These are phyloP conservation scores for Steromphala cineraria DNA, from an alignment of 2,888 invertebrate species.

Conservation along the genomic window DNA sequence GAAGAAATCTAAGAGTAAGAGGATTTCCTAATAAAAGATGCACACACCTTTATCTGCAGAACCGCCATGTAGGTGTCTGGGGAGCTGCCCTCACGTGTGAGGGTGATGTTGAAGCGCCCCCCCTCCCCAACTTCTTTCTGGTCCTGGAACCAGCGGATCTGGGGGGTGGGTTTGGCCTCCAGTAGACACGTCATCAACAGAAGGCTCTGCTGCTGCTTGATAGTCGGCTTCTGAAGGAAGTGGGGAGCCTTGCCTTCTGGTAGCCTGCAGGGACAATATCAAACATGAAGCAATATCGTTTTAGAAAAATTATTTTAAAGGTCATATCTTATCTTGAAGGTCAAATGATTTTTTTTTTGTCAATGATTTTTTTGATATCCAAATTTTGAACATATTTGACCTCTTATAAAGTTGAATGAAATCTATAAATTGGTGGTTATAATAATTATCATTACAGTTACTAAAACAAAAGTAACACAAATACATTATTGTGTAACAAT, in stretches of 20 bases:
- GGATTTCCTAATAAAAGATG: neutral
- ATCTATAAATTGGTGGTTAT: no score
- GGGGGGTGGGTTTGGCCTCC: conserved; percentile 95
- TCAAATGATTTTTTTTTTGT: no score
- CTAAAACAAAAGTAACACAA: no score
- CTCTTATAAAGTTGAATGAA: no score
- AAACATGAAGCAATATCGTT: no score
- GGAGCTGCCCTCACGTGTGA: conserved; percentile 86
- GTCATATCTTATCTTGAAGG: no score
- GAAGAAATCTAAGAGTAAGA: no score
- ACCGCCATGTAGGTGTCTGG: conserved; percentile 94
- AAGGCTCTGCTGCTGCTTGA: conserved; percentile 93
- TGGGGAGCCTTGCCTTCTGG: conserved; percentile 85
- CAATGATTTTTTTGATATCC: no score
- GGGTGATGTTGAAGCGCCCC: conserved; percentile 91
- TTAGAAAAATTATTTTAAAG: no score
- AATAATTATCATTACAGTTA: no score
- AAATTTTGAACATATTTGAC: no score
- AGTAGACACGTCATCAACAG: conserved; percentile 96
- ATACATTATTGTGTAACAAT: no score
- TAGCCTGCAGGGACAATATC: conserved; percentile 29
- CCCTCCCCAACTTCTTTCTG: conserved; percentile 82
- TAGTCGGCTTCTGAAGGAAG: conserved; percentile 98
- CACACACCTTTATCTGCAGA: conserved; percentile 87
- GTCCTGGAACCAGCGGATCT: conserved; percentile 96